phyloP scores from a whole-genome alignment of 2,888 invertebrate species.

The Euclidia mi region DNA sequence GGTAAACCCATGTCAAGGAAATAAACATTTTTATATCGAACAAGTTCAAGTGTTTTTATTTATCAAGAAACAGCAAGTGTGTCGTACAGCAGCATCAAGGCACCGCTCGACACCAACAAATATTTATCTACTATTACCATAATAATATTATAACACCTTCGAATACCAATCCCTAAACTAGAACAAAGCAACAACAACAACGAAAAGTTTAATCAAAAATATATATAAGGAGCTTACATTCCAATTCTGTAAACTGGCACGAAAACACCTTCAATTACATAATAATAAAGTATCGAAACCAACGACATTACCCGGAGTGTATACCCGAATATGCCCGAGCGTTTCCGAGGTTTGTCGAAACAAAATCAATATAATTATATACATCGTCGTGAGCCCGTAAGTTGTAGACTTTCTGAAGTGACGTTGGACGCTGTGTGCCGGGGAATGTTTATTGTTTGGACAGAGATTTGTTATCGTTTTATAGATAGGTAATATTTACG shows the following conservation, averaged over 20 bases:
- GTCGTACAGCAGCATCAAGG: too few species aligned
- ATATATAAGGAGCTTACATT: not conserved
- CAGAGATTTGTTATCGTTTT: too few species aligned
- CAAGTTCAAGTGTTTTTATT: too few species aligned
- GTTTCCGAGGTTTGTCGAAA: conserved; percentile 49
- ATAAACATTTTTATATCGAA: too few species aligned
- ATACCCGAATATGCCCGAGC: conserved; percentile 45
- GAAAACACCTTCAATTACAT: conserved; percentile 8
- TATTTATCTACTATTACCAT: too few species aligned
- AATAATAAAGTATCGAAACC: conserved; percentile 34
- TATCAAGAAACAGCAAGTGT: too few species aligned
- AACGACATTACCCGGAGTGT: conserved; percentile 10
- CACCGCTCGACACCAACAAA: too few species aligned
- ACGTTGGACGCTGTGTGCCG: not conserved
- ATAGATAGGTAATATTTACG: too few species aligned
- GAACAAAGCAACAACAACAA: too few species aligned
- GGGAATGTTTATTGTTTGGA: not conserved
- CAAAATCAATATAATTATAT: conserved; percentile 63
- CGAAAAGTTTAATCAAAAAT: not conserved
- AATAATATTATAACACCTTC: too few species aligned
- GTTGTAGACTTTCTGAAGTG: conserved; percentile 28
- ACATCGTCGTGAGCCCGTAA: conserved; percentile 28
- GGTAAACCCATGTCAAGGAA: too few species aligned
- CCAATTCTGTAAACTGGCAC: not conserved
- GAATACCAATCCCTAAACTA: too few species aligned